These are phyloP conservation scores for Illadopsis cleaveri DNA, from an alignment of 2,113 vertebrate species.

Conservation along the genomic window DNA sequence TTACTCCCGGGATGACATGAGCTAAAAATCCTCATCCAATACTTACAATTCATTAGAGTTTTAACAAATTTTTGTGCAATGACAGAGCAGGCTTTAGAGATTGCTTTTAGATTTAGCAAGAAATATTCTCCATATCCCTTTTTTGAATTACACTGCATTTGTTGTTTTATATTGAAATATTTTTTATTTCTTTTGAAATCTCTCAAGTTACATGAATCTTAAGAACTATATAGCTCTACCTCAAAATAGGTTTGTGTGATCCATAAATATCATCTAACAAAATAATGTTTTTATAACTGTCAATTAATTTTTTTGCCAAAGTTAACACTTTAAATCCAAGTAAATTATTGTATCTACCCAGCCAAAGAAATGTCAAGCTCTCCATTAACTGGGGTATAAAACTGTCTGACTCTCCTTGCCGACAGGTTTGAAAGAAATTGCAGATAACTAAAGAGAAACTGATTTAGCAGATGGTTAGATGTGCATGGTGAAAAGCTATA, in stretches of 20 bases:
- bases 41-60: neutral
- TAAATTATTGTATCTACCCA: constrained; percentile 32
- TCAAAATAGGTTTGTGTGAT: constrained; percentile 50
- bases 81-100: neutral
- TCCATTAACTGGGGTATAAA: constrained; percentile 55
- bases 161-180: constrained; percentile 7
- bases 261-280: constrained; percentile 60
- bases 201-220: constrained; percentile 25
- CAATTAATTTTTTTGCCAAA: constrained; percentile 60
- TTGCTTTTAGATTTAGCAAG: neutral
- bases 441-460: constrained; percentile 57
- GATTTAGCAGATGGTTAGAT: constrained; percentile 63
- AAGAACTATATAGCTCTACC: constrained; percentile 8
- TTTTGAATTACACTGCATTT: neutral
- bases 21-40: neutral
- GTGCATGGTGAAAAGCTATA: constrained; percentile 47
- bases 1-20: neutral
- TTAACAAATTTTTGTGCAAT: neutral
- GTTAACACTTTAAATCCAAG: constrained; percentile 60
- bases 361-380: constrained; percentile 64
- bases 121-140: neutral
- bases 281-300: constrained; percentile 59
- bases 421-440: constrained; percentile 61
- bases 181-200: constrained; percentile 42
- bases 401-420: constrained; percentile 57